Percentiles rank a stretch among this genome's conserved stretches.
Conservation (phyloP, 2,797 vertebrate genomes). For the Lepilemur septentrionalis region DNA sequence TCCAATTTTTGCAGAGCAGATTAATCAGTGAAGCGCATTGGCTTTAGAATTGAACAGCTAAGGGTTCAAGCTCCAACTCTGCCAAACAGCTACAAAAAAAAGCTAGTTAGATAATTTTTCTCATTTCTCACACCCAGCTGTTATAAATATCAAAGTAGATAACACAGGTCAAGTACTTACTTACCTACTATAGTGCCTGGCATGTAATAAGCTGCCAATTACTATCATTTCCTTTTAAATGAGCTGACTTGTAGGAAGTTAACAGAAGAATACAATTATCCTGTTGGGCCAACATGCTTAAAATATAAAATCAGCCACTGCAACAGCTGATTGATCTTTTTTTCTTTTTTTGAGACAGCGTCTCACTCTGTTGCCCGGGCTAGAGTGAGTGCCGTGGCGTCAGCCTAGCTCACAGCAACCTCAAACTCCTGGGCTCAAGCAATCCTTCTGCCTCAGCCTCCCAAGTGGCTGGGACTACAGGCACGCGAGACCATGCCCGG, state of each 20-base stretch:
- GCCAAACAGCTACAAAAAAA: neutral
- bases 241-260: neutral
- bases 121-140: neutral
- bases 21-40: neutral
- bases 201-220: neutral
- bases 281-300: neutral
- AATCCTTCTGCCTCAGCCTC: no score
- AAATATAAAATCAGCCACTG: neutral
- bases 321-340: neutral
- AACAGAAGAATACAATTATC: neutral
- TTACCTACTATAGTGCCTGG: neutral
- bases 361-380: no score
- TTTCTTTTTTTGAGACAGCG: no score
- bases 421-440: no score
- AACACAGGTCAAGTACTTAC: neutral
- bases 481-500: no score
- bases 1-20: neutral
- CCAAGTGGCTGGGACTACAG: no score
- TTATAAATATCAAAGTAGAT: constrained; percentile 27
- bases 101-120: neutral
- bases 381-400: no score
- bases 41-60: neutral
- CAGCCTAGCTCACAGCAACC: no score
- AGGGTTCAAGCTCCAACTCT: neutral
- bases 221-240: constrained; percentile 24